Evolutionary conservation across 2,797 vertebrate genomes (phyloP).

Genomic region (Oreochromis mossambicus): DNA sequence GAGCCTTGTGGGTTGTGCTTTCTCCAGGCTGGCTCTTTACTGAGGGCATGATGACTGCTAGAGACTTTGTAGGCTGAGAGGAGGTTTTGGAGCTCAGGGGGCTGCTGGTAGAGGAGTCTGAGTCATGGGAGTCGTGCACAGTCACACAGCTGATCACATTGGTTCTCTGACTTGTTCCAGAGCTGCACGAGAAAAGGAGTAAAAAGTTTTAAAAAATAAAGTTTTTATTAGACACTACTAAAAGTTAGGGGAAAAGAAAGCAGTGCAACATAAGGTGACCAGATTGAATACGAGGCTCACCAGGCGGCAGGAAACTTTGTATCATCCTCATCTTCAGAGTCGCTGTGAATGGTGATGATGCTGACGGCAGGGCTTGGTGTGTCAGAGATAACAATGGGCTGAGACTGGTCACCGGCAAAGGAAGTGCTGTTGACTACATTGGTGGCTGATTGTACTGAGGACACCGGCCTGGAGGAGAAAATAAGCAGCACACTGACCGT

Average conservation of each 20-base stretch:
- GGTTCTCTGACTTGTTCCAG: slow-evolving; percentile 83
- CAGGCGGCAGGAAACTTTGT: slow-evolving; percentile 86
- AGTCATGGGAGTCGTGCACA: slow-evolving; percentile 96
- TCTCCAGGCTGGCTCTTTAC: slow-evolving; percentile 87
- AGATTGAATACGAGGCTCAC: slow-evolving; percentile 60
- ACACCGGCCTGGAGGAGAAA: slow-evolving; percentile 72
- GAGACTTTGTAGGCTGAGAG: slow-evolving; percentile 78
- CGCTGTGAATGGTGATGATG: slow-evolving; percentile 98
- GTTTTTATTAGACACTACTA: background rate
- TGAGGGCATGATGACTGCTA: slow-evolving; percentile 87
- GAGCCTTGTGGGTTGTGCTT: slow-evolving; percentile 48
- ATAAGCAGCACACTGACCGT: background rate
- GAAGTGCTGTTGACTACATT: slow-evolving; percentile 79
- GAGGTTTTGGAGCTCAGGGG: slow-evolving; percentile 82
- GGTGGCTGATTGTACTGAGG: slow-evolving; percentile 76
- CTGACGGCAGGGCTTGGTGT: slow-evolving; percentile 95
- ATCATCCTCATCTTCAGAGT: slow-evolving; percentile 97
- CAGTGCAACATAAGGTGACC: background rate
- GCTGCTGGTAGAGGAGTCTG: slow-evolving; percentile 91
- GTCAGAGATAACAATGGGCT: slow-evolving; percentile 96
- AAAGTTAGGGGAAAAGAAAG: background rate
- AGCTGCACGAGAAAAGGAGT: slow-evolving; percentile 16
- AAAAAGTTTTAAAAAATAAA: accelerated
- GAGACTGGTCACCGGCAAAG: slow-evolving; percentile 79
- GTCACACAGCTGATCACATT: slow-evolving; percentile 99